Conservation (phyloP, 2,797 vertebrate species). For the Myotis daubentonii region DNA sequence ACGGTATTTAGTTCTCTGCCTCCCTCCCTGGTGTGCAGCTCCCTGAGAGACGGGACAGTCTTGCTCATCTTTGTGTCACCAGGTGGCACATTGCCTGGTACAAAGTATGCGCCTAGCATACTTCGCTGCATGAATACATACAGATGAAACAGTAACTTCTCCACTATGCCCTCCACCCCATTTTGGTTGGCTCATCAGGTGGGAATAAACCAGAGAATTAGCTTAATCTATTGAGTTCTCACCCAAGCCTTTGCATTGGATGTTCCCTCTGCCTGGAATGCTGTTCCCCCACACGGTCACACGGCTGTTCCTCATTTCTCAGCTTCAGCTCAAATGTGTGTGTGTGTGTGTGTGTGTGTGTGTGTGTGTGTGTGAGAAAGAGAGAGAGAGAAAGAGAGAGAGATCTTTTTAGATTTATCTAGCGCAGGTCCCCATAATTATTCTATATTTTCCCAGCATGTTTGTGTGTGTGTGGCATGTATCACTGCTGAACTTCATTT, state of each 20-base stretch:
- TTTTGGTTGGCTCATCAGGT: not conserved
- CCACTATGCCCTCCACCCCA: not conserved
- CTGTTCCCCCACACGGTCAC: not conserved
- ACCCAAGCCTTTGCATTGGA: not conserved
- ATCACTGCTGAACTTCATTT: not conserved
- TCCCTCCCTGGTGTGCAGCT: not conserved
- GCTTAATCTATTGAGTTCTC: not conserved
- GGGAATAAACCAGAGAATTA: slow-evolving; percentile 14
- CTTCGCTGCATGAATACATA: not conserved
- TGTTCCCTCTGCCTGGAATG: not conserved
- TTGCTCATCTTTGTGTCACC: not conserved
- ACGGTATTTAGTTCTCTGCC: not conserved
- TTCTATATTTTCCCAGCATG: not conserved
- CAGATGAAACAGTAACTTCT: not conserved
- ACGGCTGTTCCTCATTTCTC: not conserved
- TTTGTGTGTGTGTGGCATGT: not conserved
- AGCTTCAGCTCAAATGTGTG: not conserved
- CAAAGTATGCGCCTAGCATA: not conserved
- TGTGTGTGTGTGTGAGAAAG: not conserved
- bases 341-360: too few relatives aligned
- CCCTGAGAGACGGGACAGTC: not conserved
- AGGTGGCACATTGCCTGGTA: not conserved
- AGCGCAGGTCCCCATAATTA: not conserved
- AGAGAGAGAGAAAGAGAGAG: not conserved
- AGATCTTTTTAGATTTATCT: not conserved